Percentiles rank a stretch among this genome's conserved stretches.
These are phyloP conservation scores for Nemotelus pantherinus DNA, from an alignment of 2,888 invertebrate genomes.

Conservation along the genomic window DNA sequence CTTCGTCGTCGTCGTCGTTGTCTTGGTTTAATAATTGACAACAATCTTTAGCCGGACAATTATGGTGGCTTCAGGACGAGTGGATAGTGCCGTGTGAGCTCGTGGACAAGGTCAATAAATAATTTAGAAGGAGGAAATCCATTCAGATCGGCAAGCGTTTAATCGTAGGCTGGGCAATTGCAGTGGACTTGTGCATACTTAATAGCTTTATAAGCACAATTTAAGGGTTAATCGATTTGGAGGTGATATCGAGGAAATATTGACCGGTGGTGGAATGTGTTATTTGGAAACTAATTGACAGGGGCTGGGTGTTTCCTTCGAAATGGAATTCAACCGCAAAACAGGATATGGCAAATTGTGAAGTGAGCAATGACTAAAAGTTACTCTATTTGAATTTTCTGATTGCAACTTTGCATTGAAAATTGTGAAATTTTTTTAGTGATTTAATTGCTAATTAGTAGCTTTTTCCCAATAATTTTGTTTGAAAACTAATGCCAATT, in stretches of 20 bases:
- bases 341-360: background rate
- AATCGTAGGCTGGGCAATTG: constrained; percentile 35
- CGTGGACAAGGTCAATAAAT: constrained; percentile 24
- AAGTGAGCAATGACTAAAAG: constrained; percentile 2
- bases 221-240: constrained; percentile 19
- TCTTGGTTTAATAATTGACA: constrained; percentile 26
- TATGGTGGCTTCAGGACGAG: background rate
- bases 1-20: background rate
- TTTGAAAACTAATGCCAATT: background rate
- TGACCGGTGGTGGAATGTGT: constrained; percentile 12
- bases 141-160: background rate
- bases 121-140: constrained; percentile 24
- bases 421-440: background rate
- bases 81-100: background rate
- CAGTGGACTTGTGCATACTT: background rate
- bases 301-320: background rate
- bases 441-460: too few relatives aligned
- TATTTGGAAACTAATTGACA: background rate
- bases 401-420: background rate
- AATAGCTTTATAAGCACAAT: background rate
- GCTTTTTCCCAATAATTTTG: background rate
- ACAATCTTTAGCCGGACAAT: constrained; percentile 25
- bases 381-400: background rate
- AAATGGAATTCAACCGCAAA: constrained; percentile 28
- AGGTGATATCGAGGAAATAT: constrained; percentile 2